Percentiles rank a stretch among this genome's conserved stretches.
These are phyloP conservation scores for Myoxocephalus aenaeus DNA, from an alignment of 2,797 vertebrate genomes.

Conservation along the genomic window DNA sequence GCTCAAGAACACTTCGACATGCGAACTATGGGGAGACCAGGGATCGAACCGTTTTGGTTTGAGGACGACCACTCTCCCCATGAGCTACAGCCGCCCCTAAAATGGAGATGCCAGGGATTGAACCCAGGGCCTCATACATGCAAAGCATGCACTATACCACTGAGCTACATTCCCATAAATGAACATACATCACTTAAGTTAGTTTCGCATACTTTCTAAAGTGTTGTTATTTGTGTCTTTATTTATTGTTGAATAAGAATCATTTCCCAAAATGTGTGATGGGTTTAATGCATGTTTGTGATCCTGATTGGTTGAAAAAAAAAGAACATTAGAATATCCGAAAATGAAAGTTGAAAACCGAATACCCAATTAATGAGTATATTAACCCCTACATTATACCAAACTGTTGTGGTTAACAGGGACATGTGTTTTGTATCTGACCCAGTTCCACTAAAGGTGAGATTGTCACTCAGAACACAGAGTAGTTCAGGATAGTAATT, in stretches of 20 bases:
- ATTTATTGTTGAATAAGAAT: background rate
- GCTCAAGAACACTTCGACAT: no score
- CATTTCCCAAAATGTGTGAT: background rate
- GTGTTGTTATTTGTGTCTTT: background rate
- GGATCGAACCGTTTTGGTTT: no score
- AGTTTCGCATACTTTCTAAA: background rate
- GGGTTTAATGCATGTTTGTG: background rate
- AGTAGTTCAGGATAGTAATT: slow-evolving; percentile 5
- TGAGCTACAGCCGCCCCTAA: no score
- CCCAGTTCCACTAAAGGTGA: slow-evolving; percentile 12
- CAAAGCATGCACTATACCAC: slow-evolving; percentile 88
- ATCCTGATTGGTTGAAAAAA: background rate
- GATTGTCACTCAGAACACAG: background rate
- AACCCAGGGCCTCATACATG: slow-evolving; percentile 87
- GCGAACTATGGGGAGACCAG: no score
- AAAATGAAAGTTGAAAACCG: no score
- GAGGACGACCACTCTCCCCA: no score
- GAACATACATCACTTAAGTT: no score
- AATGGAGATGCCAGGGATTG: slow-evolving; percentile 85
- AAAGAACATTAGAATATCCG: background rate
- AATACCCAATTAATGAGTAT: background rate
- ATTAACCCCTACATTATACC: background rate
- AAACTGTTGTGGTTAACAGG: background rate
- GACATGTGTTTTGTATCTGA: slow-evolving; percentile 11
- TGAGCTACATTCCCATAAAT: slow-evolving; percentile 82